A percentile compares a stretch with the other conserved stretches of the same genome.
phyloP scores from a whole-genome alignment of 2,797 vertebrate genomes.

The Dermochelys coriacea region DNA sequence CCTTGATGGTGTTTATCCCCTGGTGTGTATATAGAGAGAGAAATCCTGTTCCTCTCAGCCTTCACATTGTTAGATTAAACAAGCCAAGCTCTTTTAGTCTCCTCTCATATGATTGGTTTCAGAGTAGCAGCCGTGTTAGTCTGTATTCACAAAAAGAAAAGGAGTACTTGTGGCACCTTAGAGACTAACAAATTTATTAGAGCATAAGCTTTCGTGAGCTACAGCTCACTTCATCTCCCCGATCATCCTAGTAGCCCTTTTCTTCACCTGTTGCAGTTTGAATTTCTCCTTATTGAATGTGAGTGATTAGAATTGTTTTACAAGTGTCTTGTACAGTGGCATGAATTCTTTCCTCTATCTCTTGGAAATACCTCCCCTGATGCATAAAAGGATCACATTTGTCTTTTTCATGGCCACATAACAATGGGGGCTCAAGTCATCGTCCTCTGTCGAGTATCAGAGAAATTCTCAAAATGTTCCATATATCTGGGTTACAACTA shows the following conservation, averaged over 20 bases:
- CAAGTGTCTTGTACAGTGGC: not conserved
- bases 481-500: accelerated
- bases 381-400: not conserved
- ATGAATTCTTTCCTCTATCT: not conserved
- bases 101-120: not conserved
- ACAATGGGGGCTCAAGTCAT: not conserved
- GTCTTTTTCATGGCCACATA: not conserved
- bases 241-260: not conserved
- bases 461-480: not conserved
- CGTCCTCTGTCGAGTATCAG: not conserved
- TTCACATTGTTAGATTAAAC: not conserved
- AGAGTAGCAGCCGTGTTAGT: too few relatives aligned
- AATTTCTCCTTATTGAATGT: not conserved
- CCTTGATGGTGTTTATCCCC: not conserved
- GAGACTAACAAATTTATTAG: too few relatives aligned
- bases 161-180: too few relatives aligned
- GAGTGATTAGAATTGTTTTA: not conserved
- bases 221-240: too few relatives aligned
- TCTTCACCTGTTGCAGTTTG: not conserved
- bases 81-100: not conserved
- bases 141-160: too few relatives aligned
- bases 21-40: not conserved
- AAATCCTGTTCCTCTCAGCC: not conserved
- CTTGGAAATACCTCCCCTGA: not conserved
- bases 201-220: too few relatives aligned